Conservation (phyloP, 1,140 invertebrate genomes). For the Ceratoteleas bidentatus region DNA sequence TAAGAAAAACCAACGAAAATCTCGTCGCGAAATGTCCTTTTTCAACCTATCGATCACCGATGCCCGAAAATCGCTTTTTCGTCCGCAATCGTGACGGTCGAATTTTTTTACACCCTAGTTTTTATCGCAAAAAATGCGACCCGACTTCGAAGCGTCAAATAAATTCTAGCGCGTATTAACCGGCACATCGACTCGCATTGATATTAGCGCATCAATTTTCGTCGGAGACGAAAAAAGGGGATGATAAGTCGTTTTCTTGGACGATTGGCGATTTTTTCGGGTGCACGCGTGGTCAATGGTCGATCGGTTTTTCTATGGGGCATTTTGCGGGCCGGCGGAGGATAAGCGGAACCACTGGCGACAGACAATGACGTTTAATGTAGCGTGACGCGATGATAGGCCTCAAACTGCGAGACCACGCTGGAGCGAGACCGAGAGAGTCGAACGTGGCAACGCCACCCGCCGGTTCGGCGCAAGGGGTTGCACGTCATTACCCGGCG, state of each 20-base stretch:
- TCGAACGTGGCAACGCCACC: constrained; percentile 67
- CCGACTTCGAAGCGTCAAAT: background rate
- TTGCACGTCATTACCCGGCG: constrained; percentile 77
- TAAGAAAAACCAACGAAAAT: too few relatives aligned
- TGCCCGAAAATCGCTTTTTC: too few relatives aligned
- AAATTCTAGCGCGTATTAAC: too few relatives aligned
- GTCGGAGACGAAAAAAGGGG: constrained; percentile 14
- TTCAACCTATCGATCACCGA: too few relatives aligned
- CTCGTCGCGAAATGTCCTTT: too few relatives aligned
- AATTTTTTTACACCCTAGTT: too few relatives aligned
- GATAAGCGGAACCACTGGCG: constrained; percentile 75
- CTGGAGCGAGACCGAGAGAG: constrained; percentile 44
- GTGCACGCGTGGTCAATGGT: constrained; percentile 44
- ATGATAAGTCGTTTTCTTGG: constrained; percentile 46
- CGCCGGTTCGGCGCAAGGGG: constrained; percentile 69
- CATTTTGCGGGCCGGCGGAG: constrained; percentile 68
- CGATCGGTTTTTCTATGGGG: constrained; percentile 55
- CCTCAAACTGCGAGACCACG: constrained; percentile 25
- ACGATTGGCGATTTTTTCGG: constrained; percentile 49
- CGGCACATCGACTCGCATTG: too few relatives aligned
- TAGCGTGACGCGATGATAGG: constrained; percentile 79
- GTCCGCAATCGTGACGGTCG: too few relatives aligned
- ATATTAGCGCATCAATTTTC: constrained; percentile 13
- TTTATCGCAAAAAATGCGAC: too few relatives aligned
- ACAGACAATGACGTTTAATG: constrained; percentile 78